Evolutionary conservation across 2,888 invertebrate genomes (phyloP).

Genomic region (Erynnis tages): DNA sequence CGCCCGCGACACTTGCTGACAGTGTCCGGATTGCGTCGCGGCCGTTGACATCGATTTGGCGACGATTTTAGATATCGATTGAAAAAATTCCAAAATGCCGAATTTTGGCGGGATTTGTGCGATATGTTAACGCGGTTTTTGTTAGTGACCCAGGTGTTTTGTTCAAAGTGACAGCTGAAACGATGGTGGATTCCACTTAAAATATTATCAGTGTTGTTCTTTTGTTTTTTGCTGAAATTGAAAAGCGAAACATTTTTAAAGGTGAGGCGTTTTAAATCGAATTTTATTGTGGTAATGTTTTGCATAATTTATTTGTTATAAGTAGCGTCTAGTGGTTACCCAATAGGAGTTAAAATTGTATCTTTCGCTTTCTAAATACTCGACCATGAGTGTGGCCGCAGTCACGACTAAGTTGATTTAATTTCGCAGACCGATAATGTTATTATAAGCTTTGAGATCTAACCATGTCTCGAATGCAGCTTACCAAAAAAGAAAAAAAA

Average conservation of each 20-base stretch:
- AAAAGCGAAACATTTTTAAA: constrained; percentile 49
- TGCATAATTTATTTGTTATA: constrained; percentile 46
- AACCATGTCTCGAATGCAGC: too few species aligned
- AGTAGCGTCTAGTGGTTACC: constrained; percentile 49
- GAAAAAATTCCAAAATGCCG: constrained; percentile 55
- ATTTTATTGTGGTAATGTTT: constrained; percentile 35
- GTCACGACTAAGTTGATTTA: constrained; percentile 59
- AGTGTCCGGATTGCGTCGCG: constrained; percentile 70
- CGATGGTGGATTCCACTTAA: constrained; percentile 73
- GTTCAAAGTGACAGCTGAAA: constrained; percentile 59
- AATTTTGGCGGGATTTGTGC: constrained; percentile 66
- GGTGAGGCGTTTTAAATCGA: constrained; percentile 46
- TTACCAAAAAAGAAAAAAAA: too few species aligned
- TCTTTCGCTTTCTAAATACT: constrained; percentile 74
- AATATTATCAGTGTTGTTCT: constrained; percentile 62
- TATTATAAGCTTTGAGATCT: constrained; percentile 39
- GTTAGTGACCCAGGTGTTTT: constrained; percentile 67
- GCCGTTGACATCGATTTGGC: constrained; percentile 65
- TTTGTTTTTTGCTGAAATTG: constrained; percentile 50
- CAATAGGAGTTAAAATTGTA: constrained; percentile 58
- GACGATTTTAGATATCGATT: constrained; percentile 31
- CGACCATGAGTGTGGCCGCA: constrained; percentile 74
- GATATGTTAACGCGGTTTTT: constrained; percentile 48
- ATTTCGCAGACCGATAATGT: constrained; percentile 52
- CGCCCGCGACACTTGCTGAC: constrained; percentile 56